Evolutionary conservation across 2,888 invertebrate species (phyloP).

Genomic region (Himalopsyche tibetana): DNA sequence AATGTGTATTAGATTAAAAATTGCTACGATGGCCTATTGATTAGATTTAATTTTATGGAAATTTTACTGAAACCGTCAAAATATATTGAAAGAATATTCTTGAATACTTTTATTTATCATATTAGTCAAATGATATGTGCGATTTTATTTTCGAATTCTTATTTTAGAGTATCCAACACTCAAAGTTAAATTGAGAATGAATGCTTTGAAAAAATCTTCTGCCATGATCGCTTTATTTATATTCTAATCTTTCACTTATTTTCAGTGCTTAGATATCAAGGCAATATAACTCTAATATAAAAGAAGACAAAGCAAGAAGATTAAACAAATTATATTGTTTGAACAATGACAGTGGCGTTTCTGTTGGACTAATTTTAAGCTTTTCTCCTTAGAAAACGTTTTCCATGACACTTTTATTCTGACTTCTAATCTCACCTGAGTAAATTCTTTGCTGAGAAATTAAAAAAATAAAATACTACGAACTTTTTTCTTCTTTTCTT

Average conservation of each 20-base stretch:
- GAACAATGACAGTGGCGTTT: conserved; percentile 46
- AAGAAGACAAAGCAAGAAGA: not conserved
- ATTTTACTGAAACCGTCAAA: too few relatives aligned
- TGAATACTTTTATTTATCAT: too few relatives aligned
- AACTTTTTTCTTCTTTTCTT: conserved; percentile 18
- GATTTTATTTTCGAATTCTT: too few relatives aligned
- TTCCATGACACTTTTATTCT: conserved; percentile 43
- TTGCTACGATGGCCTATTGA: too few relatives aligned
- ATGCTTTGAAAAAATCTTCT: not conserved
- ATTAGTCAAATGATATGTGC: too few relatives aligned
- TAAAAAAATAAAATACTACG: conserved; percentile 39
- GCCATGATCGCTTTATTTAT: not conserved
- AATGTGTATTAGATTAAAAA: too few relatives aligned
- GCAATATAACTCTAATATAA: not conserved
- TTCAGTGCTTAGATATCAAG: not conserved
- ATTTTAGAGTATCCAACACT: too few relatives aligned
- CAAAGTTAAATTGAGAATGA: too few relatives aligned
- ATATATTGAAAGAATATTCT: too few relatives aligned
- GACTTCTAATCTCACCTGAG: conserved; percentile 38
- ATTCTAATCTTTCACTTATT: not conserved
- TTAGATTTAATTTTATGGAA: too few relatives aligned
- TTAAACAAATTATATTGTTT: conserved; percentile 48
- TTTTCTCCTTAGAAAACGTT: conserved; percentile 43
- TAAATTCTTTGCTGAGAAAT: not conserved
- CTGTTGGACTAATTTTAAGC: conserved; percentile 56